A percentile compares a stretch with the other conserved stretches of the same genome.
Conservation (phyloP, 2,797 vertebrate genomes). For the Acrossocheilus wenchowensis region DNA sequence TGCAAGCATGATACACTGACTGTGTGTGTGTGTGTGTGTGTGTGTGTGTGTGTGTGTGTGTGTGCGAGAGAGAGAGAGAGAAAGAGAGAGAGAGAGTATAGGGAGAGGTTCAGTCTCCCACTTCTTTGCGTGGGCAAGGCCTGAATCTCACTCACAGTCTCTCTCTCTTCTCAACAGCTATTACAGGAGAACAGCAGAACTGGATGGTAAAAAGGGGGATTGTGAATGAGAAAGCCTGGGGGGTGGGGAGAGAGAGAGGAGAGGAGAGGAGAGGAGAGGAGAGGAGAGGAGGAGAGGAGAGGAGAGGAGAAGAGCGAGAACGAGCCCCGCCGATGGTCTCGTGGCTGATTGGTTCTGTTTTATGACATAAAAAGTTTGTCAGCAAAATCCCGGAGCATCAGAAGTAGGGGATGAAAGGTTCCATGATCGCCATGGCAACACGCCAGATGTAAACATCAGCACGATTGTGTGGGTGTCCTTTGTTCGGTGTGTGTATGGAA, state of each 20-base stretch:
- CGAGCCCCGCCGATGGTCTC: constrained; percentile 25
- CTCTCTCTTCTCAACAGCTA: constrained; percentile 56
- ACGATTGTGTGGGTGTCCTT: constrained; percentile 44
- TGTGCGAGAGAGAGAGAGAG: constrained; percentile 38
- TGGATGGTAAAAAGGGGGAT: constrained; percentile 55
- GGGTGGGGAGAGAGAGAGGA: neutral
- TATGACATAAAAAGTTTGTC: constrained; percentile 59
- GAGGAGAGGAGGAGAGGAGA: neutral
- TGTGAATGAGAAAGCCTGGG: constrained; percentile 56
- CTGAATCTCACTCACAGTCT: constrained; percentile 58
- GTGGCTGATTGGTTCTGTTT: constrained; percentile 51
- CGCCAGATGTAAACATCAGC: constrained; percentile 62
- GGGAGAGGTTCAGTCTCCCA: constrained; percentile 64
- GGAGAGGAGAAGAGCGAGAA: constrained; percentile 17
- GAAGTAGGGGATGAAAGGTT: constrained; percentile 47
- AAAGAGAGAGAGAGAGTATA: constrained; percentile 41
- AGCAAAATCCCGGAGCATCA: constrained; percentile 48
- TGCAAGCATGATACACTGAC: constrained; percentile 66
- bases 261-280: neutral
- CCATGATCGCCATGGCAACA: constrained; percentile 55
- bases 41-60: constrained; percentile 57
- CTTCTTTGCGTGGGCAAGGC: constrained; percentile 65
- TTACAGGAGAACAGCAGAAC: constrained; percentile 55
- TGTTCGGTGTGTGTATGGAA: constrained; percentile 50
- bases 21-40: constrained; percentile 55